Percentiles rank a stretch among this genome's conserved stretches.
phyloP scores from a whole-genome alignment of 2,113 vertebrate species.

The Pimephales promelas region DNA sequence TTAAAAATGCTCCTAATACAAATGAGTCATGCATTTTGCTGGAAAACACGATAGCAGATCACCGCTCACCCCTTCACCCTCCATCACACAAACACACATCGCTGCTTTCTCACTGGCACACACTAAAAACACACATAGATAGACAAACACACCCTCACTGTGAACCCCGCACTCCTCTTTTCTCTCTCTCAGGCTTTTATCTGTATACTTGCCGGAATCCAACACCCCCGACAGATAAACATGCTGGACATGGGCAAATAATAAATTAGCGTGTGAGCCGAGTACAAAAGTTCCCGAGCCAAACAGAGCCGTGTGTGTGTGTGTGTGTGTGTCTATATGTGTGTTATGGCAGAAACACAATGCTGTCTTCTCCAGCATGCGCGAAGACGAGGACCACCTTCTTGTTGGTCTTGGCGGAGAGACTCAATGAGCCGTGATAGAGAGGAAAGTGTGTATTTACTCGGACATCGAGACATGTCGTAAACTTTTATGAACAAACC shows the following conservation, averaged over 20 bases:
- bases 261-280: conserved; percentile 24
- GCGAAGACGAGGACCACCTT: conserved; percentile 26
- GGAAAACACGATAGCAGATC: conserved; percentile 31
- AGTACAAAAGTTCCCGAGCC: conserved; percentile 24
- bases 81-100: conserved; percentile 17
- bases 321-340: no score
- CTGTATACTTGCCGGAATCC: conserved; percentile 31
- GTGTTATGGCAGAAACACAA: conserved; percentile 8
- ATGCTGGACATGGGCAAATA: conserved; percentile 20
- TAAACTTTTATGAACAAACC: conserved; percentile 57
- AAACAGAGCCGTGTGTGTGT: neutral
- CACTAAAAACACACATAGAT: conserved; percentile 31
- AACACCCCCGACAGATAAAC: conserved; percentile 31
- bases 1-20: conserved; percentile 29
- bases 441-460: conserved; percentile 53
- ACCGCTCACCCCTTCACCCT: conserved; percentile 4
- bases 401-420: conserved; percentile 41
- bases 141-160: conserved; percentile 29
- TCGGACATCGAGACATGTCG: conserved; percentile 55
- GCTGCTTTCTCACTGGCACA: conserved; percentile 20
- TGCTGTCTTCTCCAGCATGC: conserved; percentile 47
- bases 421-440: conserved; percentile 49
- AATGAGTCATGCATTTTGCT: conserved; percentile 31
- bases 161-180: neutral
- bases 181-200: conserved; percentile 29